Base-by-base conservation (phyloP, 2,113 vertebrate genomes). In the Willisornis vidua region DNA sequence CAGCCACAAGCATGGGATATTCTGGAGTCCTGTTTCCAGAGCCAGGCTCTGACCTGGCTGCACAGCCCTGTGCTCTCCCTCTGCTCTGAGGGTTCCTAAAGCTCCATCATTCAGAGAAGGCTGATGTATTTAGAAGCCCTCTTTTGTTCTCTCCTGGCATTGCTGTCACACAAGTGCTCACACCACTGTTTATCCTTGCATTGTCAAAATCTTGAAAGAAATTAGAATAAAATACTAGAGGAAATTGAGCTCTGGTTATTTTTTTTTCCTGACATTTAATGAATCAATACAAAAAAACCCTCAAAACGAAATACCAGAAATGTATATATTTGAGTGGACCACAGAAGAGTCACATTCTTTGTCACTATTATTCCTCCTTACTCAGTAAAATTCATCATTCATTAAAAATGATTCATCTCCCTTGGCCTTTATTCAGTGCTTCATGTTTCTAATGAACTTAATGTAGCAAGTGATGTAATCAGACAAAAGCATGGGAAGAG, bases 381-480 rank as follows among this genome's bases (percentile, higher is more conserved):
- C 63, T 92, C 43, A 97, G 86, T 89, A 97, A 95, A 89, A 95
- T 92, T 97, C 92, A 97, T 97, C 91, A 97, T 96, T 98, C 97
- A 98, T 98, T 98, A 96, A 97, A 96, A 97, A 88, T 95, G 95
- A 96, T 98, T 98, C 97, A 98, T 98, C 98, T 99, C 98, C 96
- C 97, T 98, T 98, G 97, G 95, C 92, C 95, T 98, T 97, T 97
- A 97, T 97, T 98, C 92, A 73, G 91, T 97, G 96, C 94, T 97
- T 98, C 97, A 97, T 97, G 97, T 96, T 96, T 95, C 97, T 98
- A 98, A 99, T 98, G 98, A 98, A 98, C 95, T 97, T 98, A 98
- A 97, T 96, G 96, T 93, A 97, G 97, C 98, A 98, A 99, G 98
- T 98, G 98, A 99, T 98, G 97, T 98, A 98, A 98, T 98, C 98